These are phyloP conservation scores for Sitobion miscanthi DNA, from an alignment of 1,140 invertebrate genomes.

Conservation along the genomic window DNA sequence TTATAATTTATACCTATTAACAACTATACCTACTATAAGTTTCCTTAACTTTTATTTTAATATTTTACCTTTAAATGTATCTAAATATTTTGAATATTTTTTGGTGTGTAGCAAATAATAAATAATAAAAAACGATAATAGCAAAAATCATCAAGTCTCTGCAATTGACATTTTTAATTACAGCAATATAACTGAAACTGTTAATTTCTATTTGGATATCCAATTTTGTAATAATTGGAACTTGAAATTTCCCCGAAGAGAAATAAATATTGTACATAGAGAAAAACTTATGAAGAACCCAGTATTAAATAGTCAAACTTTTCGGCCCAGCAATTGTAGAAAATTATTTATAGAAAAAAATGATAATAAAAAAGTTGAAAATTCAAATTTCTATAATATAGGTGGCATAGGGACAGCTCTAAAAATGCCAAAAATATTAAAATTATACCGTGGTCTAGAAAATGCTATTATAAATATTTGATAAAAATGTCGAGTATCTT, in stretches of 20 bases:
- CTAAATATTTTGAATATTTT: neutral
- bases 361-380: neutral
- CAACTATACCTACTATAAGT: neutral
- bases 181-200: neutral
- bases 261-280: neutral
- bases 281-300: neutral
- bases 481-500: neutral
- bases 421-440: neutral
- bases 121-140: neutral
- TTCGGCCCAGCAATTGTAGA: neutral
- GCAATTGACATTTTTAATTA: neutral
- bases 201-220: neutral
- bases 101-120: neutral
- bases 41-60: neutral
- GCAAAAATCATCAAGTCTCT: neutral
- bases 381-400: neutral
- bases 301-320: neutral
- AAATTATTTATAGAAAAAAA: no score
- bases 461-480: neutral
- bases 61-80: no score
- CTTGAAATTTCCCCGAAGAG: neutral
- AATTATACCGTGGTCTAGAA: neutral
- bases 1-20: neutral
- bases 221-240: neutral
- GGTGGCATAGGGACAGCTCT: no score